A percentile compares a stretch with the other conserved stretches of the same genome.
Evolutionary conservation across 2,113 vertebrate species (phyloP).

Genomic region (Notothenia coriiceps): DNA sequence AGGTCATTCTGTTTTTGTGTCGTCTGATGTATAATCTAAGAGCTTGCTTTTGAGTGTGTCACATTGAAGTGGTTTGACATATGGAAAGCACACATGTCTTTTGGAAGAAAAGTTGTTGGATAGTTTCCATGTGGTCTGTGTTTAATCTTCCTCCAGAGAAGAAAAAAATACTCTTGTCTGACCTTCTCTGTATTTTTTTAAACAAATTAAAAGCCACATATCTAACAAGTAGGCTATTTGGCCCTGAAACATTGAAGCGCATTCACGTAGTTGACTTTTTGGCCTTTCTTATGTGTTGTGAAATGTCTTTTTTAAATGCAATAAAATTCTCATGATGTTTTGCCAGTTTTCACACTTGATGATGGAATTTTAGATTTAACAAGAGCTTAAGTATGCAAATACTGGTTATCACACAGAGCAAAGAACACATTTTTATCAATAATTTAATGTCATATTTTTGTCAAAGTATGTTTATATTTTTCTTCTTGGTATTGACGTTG

Average conservation of each 20-base stretch:
- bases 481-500: too few species aligned
- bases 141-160: background rate
- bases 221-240: background rate
- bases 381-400: background rate
- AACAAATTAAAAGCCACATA: background rate
- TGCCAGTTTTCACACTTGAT: background rate
- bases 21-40: too few species aligned
- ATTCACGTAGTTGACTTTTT: background rate
- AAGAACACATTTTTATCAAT: background rate
- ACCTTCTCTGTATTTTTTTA: background rate
- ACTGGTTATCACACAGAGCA: too few species aligned
- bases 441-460: background rate
- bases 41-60: background rate
- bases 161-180: background rate
- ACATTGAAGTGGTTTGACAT: background rate
- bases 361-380: background rate
- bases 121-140: slow-evolving; percentile 8
- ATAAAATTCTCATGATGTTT: background rate
- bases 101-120: background rate
- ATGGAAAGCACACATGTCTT: background rate
- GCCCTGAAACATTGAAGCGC: background rate
- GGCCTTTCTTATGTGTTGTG: background rate
- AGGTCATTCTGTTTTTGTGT: too few species aligned
- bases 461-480: too few species aligned
- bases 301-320: background rate